Conservation (phyloP, 1,140 invertebrate species). For the Orius insidiosus region DNA sequence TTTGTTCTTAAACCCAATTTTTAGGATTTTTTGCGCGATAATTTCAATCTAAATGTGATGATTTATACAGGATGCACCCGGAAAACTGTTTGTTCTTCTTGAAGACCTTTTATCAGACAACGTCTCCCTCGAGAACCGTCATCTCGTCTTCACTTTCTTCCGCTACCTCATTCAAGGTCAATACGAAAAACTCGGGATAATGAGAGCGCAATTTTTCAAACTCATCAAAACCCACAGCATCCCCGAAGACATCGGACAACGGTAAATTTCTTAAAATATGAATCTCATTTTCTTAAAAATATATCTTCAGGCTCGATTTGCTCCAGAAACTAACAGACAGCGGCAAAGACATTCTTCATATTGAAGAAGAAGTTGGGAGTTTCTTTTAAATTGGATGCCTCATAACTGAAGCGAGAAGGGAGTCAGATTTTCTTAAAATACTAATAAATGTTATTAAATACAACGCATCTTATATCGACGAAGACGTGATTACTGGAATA, state of each 20-base stretch:
- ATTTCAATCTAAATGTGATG: background rate
- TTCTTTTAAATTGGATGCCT: conserved; percentile 68
- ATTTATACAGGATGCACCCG: conserved; percentile 44
- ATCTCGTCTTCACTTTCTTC: conserved; percentile 55
- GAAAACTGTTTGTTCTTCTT: conserved; percentile 59
- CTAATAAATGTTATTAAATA: conserved; percentile 80
- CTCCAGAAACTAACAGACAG: conserved; percentile 66
- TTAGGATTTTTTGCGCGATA: background rate
- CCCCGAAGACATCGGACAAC: conserved; percentile 47
- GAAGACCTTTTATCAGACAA: conserved; percentile 59
- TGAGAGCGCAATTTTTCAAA: conserved; percentile 68
- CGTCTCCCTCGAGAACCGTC: conserved; percentile 47
- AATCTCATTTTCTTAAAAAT: too few species aligned
- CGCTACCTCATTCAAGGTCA: conserved; percentile 60
- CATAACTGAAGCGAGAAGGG: conserved; percentile 42
- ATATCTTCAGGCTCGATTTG: conserved; percentile 53
- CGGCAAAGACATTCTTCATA: conserved; percentile 69
- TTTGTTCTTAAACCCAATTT: background rate
- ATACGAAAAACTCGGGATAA: conserved; percentile 51
- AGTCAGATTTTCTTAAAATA: conserved; percentile 57
- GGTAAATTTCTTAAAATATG: conserved; percentile 25
- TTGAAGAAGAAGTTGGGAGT: conserved; percentile 72
- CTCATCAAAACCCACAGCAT: conserved; percentile 59
- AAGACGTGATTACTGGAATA: conserved; percentile 63
- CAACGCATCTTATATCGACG: conserved; percentile 82